Conservation (phyloP, 2,888 invertebrate genomes). For the Steinernema carpocapsae region DNA sequence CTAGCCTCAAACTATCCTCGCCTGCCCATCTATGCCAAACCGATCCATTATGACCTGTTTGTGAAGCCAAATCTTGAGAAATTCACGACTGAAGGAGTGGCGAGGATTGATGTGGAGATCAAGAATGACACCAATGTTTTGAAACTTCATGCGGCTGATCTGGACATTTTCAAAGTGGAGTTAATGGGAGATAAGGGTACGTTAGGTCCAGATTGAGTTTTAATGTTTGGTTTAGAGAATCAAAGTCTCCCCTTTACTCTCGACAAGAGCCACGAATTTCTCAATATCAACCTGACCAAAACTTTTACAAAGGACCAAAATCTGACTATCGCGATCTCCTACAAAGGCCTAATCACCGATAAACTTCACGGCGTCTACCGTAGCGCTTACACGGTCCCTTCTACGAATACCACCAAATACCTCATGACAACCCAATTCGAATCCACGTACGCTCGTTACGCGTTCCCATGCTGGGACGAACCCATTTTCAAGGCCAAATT, state of each 20-base stretch:
- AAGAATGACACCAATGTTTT: conserved; percentile 2
- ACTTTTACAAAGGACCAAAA: neutral
- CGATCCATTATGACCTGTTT: conserved; percentile 83
- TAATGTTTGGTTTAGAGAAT: neutral
- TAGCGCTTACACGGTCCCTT: conserved; percentile 74
- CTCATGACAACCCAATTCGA: conserved; percentile 46
- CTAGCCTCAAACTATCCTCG: too few species aligned
- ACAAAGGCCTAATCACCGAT: conserved; percentile 81
- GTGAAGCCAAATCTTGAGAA: conserved; percentile 82
- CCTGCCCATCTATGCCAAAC: conserved; percentile 74
- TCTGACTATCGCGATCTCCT: conserved; percentile 77
- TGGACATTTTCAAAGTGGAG: neutral
- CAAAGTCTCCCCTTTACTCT: neutral
- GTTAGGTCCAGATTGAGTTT: neutral
- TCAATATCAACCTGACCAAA: neutral
- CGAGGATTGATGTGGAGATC: conserved; percentile 82
- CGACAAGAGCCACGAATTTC: neutral
- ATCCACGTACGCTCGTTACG: conserved; percentile 76
- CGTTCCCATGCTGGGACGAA: conserved; percentile 88
- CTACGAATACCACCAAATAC: conserved; percentile 75
- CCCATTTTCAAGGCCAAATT: conserved; percentile 83
- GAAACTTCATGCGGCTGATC: neutral
- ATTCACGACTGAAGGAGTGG: conserved; percentile 83
- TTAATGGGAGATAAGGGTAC: neutral
- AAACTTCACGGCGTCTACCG: conserved; percentile 88